Evolutionary conservation across 92 coral and sea anemone genomes (phyloP), one percentile per base, ranked within the genome.

Genomic region (Phenganax stokvisi): DNA sequence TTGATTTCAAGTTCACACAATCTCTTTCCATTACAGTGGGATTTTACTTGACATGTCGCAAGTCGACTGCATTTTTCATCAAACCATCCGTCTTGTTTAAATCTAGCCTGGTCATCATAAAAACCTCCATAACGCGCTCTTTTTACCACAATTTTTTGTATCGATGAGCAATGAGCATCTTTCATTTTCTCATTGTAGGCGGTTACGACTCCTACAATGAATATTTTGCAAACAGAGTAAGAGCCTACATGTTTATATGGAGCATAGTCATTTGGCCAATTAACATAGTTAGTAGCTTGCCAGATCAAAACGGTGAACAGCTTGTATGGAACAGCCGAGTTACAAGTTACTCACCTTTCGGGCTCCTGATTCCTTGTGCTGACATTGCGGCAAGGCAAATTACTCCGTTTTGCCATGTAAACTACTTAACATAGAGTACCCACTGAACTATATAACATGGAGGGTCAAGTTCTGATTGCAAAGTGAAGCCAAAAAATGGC

Each of bases 1-100:
- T 68, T 54, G 12, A 68, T 13, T 51, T 51, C 47, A 51, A 68
- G 73, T 68, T 68, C 54, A 68, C 73, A 68, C 10, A 54, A 68
- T 68, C 54, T 68, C 7, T 68, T 68, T 68, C 73, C 73, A 68
- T 17, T 17, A 68, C 73, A 68, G 47, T 11, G 73, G 10, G 73
- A 68, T 68, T 68, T 68, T 27, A 68, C 54, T 20, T 37, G 47
- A 68, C 73, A 68, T 30, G 7, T 68, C 0, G 73, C 15, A 30
- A 30, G 16, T 29, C 4, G 5, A 25, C 73, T 68, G 37, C 73
- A 68, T 44, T 9, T 12, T 7, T 4, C 16, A 29, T 30, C 54
- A 28, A 68, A 0, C 13, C 7, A 1, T 68, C 13, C 16, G 6
- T 68, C 10, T 7, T 30, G 53, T 12, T 29, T 27, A 68, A 68